Evolutionary conservation across 2,113 vertebrate genomes (phyloP), one percentile per base, ranked within the genome.

Genomic region (Tinamus guttatus): DNA sequence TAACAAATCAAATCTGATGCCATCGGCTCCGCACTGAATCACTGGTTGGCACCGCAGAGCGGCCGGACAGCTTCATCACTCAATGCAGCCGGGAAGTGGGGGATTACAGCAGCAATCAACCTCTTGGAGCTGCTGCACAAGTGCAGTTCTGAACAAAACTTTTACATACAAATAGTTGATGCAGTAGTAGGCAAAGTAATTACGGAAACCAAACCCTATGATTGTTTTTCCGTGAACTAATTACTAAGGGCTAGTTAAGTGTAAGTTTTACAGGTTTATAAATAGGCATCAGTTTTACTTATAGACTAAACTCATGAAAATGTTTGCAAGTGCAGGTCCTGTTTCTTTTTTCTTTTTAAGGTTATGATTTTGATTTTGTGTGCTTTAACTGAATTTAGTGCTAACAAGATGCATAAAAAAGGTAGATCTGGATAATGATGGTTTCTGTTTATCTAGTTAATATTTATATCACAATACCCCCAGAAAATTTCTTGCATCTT

Each of bases 1-100:
- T 96, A 95, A 91, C 85, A 88, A 95, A 94, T 95, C 65, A 79
- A 90, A 89, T 89, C 54, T 78, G 41, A 76, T 90, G 82, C 69
- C 81, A 81, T 95, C 68, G 62, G 40, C 84, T 91, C 88, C 90
- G 94, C 49, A 85, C 63, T 95, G 83, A 89, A 60, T 94, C 77
- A 68, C 43, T 79, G 24, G 89, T 97, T 16, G 1, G 89, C 69
- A 96, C 74, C 6, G 1, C 62, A 70, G 78, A 91, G 79, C 19
- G 60, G 30, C 34, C 63, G 90, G 95, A 74, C 87, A 80, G 56
- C 56, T 85, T 85, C 64, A 47, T 69, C 64, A 79, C 63, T 93
- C 87, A 82, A 36, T 84, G 64, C 52, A 71, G 80, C 67, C 68
- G 76, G 90, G 85, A 93, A 96, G 70, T 63, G 68, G 45, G 32